Evolutionary conservation across 2,113 vertebrate species (phyloP), one percentile per base, ranked within the genome.

Genomic region (Gasterosteus aculeatus): DNA sequence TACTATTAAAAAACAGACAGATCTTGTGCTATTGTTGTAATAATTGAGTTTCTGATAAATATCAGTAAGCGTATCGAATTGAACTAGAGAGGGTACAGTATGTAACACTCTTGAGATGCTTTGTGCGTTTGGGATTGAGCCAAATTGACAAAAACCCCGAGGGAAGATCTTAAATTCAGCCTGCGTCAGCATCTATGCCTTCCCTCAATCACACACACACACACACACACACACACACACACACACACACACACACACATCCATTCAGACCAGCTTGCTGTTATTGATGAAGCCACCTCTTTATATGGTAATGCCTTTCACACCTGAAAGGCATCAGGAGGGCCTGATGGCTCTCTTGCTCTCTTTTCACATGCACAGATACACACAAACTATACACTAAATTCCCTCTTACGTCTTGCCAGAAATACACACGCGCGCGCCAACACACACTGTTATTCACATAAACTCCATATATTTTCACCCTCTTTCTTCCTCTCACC

Each of bases 221-320:
- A 57, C 75, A 84, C 85, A 62, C 22, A 76, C 54, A 33, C 42
- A 31, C 71, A 46, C 22, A 39, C n/a, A 60, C 41, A 26, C 19
- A 35, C 31, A 79, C 65, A 56, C 78, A 85, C 83, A 65, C 26
- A 75, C 26, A 7, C 35, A 83, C 64, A 85, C 68, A 87, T 81
- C 80, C 84, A 88, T 90, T 70, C 56, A 81, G 81, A 90, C 84
- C 41, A 60, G 91, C 90, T 85, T 82, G 72, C 87, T 53, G 79
- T 89, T 85, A 86, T 87, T 91, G 92, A 91, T 87, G 89, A 92
- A 89, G 87, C 85, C 75, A 79, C 90, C 91, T 93, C 92, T 93
- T 93, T 94, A 93, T 93, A 94, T 94, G 92, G 87, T 94, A 93
- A 94, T 94, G 85, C 78, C 76, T 90, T 88, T 87, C 84, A 89